A percentile compares a stretch with the other conserved stretches of the same genome.
Evolutionary conservation across 2,797 vertebrate species (phyloP).

Genomic region (Enteromius trimaculatus): DNA sequence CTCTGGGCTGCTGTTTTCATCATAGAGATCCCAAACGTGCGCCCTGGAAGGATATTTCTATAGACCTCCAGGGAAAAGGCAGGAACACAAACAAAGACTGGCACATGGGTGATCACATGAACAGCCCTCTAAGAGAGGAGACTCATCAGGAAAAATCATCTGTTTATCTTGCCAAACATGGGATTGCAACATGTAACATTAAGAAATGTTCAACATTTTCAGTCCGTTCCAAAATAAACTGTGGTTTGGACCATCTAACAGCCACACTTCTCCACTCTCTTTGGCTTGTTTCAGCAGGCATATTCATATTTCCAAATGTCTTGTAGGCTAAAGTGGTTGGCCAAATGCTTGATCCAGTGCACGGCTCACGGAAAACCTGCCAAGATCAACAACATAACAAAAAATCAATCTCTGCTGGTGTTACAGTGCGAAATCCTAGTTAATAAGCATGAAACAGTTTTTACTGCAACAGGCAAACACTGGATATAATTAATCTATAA

Average conservation of each 20-base stretch:
- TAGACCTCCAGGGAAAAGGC: slow-evolving; percentile 21
- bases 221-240: slow-evolving; percentile 6
- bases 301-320: background rate
- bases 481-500: slow-evolving; percentile 4
- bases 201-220: background rate
- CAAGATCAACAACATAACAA: slow-evolving; percentile 16
- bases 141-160: background rate
- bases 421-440: slow-evolving; percentile 14
- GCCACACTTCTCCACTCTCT: slow-evolving; percentile 20
- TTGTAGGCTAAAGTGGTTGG: background rate
- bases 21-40: slow-evolving; percentile 26
- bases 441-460: background rate
- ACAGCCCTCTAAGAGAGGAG: background rate
- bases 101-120: slow-evolving; percentile 18
- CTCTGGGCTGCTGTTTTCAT: slow-evolving; percentile 40
- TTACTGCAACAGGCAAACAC: background rate
- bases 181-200: background rate
- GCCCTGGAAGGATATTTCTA: slow-evolving; percentile 46
- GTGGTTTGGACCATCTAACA: background rate
- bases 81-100: background rate
- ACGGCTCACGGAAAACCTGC: background rate
- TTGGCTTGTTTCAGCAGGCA: slow-evolving; percentile 28
- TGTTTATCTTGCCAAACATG: background rate
- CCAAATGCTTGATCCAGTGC: background rate
- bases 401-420: slow-evolving; percentile 27